Evolutionary conservation across 2,113 vertebrate species (phyloP).

Genomic region (Hyperopisus bebe): DNA sequence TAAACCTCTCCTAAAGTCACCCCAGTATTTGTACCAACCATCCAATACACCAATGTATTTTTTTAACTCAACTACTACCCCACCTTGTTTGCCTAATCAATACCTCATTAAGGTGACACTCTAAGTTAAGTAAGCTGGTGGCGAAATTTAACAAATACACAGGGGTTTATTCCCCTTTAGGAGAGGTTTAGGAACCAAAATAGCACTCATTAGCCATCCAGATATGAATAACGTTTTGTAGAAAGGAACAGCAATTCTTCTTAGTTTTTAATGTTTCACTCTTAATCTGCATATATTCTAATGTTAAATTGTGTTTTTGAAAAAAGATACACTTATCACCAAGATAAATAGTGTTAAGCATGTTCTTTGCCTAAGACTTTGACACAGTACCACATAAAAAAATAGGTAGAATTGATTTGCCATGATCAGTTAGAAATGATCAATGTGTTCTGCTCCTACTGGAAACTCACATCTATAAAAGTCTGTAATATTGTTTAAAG

Average conservation of each 20-base stretch:
- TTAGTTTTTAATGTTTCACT: too few species aligned
- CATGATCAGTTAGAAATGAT: background rate
- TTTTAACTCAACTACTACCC: background rate
- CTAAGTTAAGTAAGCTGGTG: background rate
- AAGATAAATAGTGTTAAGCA: too few species aligned
- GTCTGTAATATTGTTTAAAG: background rate
- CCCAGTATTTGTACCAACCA: background rate
- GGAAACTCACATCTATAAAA: background rate
- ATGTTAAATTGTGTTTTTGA: background rate
- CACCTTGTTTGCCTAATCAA: background rate
- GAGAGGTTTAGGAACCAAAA: background rate
- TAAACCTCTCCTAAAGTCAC: background rate
- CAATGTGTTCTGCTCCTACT: background rate
- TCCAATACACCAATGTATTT: background rate
- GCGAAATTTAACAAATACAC: background rate
- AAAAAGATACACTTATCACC: too few species aligned
- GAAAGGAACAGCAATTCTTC: too few species aligned
- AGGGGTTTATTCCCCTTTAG: background rate
- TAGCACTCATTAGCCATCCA: too few species aligned
- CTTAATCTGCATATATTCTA: too few species aligned
- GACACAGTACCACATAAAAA: background rate
- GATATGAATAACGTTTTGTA: too few species aligned
- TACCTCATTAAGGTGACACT: background rate
- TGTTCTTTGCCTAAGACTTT: background rate
- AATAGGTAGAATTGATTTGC: background rate